These are phyloP conservation scores for Sebastes schlegelii DNA, from an alignment of 2,113 vertebrate species.

Conservation along the genomic window DNA sequence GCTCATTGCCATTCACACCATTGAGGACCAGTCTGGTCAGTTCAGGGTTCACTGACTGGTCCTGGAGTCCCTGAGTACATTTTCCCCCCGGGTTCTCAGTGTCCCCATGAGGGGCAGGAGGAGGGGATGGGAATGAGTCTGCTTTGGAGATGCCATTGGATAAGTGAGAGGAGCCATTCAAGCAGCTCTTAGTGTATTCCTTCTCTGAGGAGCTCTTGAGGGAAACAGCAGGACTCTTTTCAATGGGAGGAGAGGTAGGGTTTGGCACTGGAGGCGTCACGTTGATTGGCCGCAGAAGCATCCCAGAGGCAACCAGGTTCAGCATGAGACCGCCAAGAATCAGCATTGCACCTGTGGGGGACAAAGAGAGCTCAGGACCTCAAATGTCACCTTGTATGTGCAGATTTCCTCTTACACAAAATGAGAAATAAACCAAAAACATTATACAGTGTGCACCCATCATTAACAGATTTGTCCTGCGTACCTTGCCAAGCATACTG, in stretches of 20 bases:
- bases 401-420: not conserved
- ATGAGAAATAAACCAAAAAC: not conserved
- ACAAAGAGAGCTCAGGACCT: constrained; percentile 18
- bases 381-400: not conserved
- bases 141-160: constrained; percentile 80
- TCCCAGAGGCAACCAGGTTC: constrained; percentile 92
- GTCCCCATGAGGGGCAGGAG: constrained; percentile 46
- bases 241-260: constrained; percentile 64
- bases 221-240: constrained; percentile 69
- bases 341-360: constrained; percentile 88
- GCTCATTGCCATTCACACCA: constrained; percentile 48
- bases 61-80: constrained; percentile 50
- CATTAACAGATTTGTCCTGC: not conserved
- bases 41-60: constrained; percentile 61
- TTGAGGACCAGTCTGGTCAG: constrained; percentile 56
- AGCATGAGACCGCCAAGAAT: constrained; percentile 91
- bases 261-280: constrained; percentile 47
- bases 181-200: constrained; percentile 72
- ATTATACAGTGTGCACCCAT: not conserved
- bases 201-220: constrained; percentile 76
- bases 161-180: constrained; percentile 73
- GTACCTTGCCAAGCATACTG: constrained; percentile 92
- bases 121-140: constrained; percentile 62
- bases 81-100: constrained; percentile 50
- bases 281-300: constrained; percentile 88